Evolutionary conservation across 2,888 invertebrate species (phyloP), one percentile per base, ranked within the genome.

Genomic region (Coelinius sp.): DNA sequence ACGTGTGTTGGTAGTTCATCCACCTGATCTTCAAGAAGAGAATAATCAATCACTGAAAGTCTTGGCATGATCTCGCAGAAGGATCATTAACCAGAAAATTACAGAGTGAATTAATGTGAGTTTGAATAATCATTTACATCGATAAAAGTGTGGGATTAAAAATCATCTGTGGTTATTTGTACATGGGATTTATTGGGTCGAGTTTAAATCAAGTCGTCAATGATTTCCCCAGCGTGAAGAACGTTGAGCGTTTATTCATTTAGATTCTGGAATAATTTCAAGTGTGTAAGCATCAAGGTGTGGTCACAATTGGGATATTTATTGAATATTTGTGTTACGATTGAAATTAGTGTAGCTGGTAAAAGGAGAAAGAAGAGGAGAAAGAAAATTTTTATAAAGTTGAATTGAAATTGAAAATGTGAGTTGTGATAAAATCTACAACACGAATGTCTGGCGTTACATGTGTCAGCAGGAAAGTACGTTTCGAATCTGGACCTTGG

Each of bases 391-490:
- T 5, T 35, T 14, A 12, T 62, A 53, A 31, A 44, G 52, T 25
- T 44, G 35, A 31, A 66, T 53, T 71, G 67, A 71, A 68, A 70
- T 73, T 63, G 62, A 53, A 25, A 49, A 46, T 70, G 64, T 62
- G 41, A 68, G 20, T 0, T 41, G 56, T 62, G 31, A 70, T 65
- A 46, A n/a, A 25, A 25, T 22, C n/a, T 31, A 3, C 1, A 35
- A 20, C 68, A 71, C 78, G 79, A 74, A 84, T 85, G 84, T 82
- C 82, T 75, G 78, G 80, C 72, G 80, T 79, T 65, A 75, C 78
- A 76, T 82, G 76, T 73, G 72, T 78, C 66, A 80, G 80, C 66
- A 64, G 78, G 74, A 79, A 81, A 75, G 72, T 73, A 64, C 62
- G 64, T 72, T 79, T 80, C 77, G 76, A 75, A 76, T 52, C 77